phyloP scores from a whole-genome alignment of 2,113 vertebrate species.

The Dromas ardeola region DNA sequence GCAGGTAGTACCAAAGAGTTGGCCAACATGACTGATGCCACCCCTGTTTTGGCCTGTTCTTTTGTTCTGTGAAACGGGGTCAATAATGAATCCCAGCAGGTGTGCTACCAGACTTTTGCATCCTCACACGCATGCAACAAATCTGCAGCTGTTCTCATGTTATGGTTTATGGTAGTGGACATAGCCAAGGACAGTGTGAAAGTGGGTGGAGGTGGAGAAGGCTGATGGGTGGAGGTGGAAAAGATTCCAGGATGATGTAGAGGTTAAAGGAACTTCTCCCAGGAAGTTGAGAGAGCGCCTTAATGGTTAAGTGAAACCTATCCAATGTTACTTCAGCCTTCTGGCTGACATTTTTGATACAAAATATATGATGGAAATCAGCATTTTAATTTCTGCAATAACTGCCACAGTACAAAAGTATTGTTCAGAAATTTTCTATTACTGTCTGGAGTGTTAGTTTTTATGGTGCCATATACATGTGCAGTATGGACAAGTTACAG shows the following conservation, averaged over 20 bases:
- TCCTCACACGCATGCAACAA: background rate
- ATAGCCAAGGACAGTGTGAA: background rate
- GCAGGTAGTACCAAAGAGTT: background rate
- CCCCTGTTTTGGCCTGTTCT: background rate
- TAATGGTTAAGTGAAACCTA: background rate
- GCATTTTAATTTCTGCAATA: constrained; percentile 16
- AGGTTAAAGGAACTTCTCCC: background rate
- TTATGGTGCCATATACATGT: constrained; percentile 26
- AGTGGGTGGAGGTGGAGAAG: background rate
- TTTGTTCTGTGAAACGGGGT: background rate
- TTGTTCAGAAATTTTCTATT: constrained; percentile 10
- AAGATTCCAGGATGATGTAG: background rate
- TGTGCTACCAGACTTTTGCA: background rate
- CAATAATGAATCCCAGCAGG: background rate
- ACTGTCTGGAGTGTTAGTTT: constrained; percentile 14
- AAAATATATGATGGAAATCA: background rate
- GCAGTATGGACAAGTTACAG: constrained; percentile 31
- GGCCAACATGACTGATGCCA: background rate
- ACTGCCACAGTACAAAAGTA: background rate
- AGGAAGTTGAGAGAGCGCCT: background rate
- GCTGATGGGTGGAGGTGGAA: background rate
- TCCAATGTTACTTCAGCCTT: background rate
- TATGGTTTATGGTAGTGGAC: background rate
- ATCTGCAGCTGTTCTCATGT: background rate
- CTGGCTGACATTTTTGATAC: constrained; percentile 17